Percentiles rank a stretch among this genome's conserved stretches.
Evolutionary conservation across 1,140 invertebrate species (phyloP).

Genomic region (Riptortus pedestris): DNA sequence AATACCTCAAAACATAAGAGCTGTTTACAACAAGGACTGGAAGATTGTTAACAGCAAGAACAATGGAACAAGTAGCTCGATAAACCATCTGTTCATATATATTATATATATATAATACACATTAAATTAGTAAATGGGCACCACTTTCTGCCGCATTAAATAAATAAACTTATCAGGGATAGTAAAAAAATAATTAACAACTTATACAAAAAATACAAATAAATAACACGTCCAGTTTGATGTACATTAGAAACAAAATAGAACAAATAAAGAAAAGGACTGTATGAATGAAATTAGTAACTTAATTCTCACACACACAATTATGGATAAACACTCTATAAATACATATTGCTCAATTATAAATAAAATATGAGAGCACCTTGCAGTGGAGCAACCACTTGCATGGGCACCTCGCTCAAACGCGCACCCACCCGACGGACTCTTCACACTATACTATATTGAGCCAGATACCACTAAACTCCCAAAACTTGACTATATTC

Average conservation of each 20-base stretch:
- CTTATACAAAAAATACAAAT: slow-evolving; percentile 25
- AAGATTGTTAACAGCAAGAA: background rate
- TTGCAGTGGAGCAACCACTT: slow-evolving; percentile 1
- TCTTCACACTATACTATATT: slow-evolving; percentile 19
- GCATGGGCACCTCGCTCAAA: background rate
- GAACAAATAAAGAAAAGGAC: background rate
- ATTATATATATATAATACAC: slow-evolving; percentile 13
- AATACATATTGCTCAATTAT: slow-evolving; percentile 18
- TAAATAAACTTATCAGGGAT: slow-evolving; percentile 22
- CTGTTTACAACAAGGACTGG: background rate
- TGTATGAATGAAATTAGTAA: slow-evolving; percentile 3
- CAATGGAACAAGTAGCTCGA: slow-evolving; percentile 6
- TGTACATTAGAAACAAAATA: slow-evolving; percentile 5
- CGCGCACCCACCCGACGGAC: background rate
- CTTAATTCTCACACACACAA: slow-evolving; percentile 12
- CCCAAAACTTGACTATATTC: slow-evolving; percentile 26
- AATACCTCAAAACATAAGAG: slow-evolving; percentile 6
- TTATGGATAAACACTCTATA: slow-evolving; percentile 14
- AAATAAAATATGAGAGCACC: slow-evolving; percentile 10
- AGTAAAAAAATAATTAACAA: slow-evolving; percentile 27
- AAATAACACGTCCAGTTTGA: slow-evolving; percentile 20
- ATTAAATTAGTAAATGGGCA: slow-evolving; percentile 13
- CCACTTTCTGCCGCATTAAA: background rate
- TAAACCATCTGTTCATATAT: background rate
- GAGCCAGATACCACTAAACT: slow-evolving; percentile 22